Percentiles rank a stretch among this genome's conserved stretches.
These are phyloP conservation scores for Hypsopygia costalis DNA, from an alignment of 2,888 invertebrate genomes.

Conservation along the genomic window DNA sequence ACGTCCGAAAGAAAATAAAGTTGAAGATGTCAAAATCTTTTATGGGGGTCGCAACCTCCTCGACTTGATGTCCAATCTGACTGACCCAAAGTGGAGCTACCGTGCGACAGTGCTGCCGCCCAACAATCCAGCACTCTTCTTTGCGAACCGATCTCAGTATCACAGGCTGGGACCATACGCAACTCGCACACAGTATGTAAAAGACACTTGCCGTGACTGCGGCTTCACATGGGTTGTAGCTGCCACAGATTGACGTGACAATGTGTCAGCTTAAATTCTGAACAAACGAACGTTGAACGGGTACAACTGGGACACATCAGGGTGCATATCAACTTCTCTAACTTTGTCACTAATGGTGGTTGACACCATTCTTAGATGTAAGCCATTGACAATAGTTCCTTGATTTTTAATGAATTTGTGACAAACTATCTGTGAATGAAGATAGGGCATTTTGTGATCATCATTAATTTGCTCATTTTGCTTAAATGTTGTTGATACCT, in stretches of 20 bases:
- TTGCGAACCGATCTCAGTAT: slow-evolving; percentile 82
- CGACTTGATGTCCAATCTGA: slow-evolving; percentile 79
- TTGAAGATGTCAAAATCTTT: slow-evolving; percentile 61
- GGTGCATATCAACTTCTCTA: slow-evolving; percentile 50
- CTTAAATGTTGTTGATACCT: slow-evolving; percentile 22
- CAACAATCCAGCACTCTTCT: slow-evolving; percentile 79
- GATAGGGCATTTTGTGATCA: slow-evolving; percentile 17
- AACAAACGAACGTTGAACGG: slow-evolving; percentile 57
- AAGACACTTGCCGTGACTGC: slow-evolving; percentile 72
- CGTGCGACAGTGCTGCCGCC: slow-evolving; percentile 77
- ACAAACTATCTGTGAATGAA: slow-evolving; percentile 27
- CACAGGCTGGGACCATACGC: slow-evolving; percentile 79
- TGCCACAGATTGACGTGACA: slow-evolving; percentile 65
- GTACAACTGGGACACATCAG: slow-evolving; percentile 69
- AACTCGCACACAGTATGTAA: slow-evolving; percentile 79
- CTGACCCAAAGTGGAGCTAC: slow-evolving; percentile 77
- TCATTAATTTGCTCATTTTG: slow-evolving; percentile 14
- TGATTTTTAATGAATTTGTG: slow-evolving; percentile 25
- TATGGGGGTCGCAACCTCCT: slow-evolving; percentile 80
- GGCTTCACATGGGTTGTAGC: slow-evolving; percentile 75
- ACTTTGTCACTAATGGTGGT: slow-evolving; percentile 48
- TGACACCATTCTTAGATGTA: slow-evolving; percentile 30
- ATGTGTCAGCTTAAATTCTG: slow-evolving; percentile 44
- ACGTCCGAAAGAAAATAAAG: slow-evolving; percentile 56
- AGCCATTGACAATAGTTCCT: slow-evolving; percentile 48